These are phyloP conservation scores for Eulimnadia texana DNA, from an alignment of 1,140 invertebrate genomes.

Conservation along the genomic window DNA sequence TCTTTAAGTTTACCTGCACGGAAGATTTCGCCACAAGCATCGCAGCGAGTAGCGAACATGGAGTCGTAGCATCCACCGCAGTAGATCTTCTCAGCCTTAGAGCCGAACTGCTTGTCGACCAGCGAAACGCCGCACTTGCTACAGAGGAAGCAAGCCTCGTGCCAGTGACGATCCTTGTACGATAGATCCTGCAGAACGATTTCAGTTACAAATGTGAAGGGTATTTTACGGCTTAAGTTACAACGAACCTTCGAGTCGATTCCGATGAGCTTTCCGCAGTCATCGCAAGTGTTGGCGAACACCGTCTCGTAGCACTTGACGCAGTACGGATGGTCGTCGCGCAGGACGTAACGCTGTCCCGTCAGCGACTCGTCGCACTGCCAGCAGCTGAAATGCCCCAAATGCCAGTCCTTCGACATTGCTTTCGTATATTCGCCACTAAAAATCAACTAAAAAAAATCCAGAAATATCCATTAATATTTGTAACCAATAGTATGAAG, in stretches of 20 bases:
- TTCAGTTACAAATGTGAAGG: too few species aligned
- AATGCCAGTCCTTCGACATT: constrained; percentile 99
- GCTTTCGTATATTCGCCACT: constrained; percentile 98
- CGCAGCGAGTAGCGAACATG: constrained; percentile 95
- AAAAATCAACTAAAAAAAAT: constrained; percentile 81
- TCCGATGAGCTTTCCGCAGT: constrained; percentile 94
- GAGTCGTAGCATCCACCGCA: constrained; percentile 98
- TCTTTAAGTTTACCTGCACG: constrained; percentile 91
- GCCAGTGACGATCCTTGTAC: constrained; percentile 99
- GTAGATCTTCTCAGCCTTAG: constrained; percentile 94
- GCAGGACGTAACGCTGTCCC: constrained; percentile 90
- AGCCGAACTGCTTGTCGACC: constrained; percentile 98
- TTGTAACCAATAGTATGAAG: too few species aligned
- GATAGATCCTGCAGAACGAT: constrained; percentile 78
- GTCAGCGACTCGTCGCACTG: constrained; percentile 95
- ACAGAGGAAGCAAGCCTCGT: constrained; percentile 97
- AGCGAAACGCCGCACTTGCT: constrained; percentile 91
- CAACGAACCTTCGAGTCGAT: constrained; percentile 90
- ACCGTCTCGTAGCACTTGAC: constrained; percentile 98
- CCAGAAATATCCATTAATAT: too few species aligned
- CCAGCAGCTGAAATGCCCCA: constrained; percentile 95
- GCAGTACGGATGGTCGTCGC: constrained; percentile 98
- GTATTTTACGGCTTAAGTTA: too few species aligned
- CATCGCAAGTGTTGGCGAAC: constrained; percentile 96
- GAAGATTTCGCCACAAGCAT: constrained; percentile 96